Evolutionary conservation across 2,797 vertebrate genomes (phyloP), one percentile per base, ranked within the genome.

Genomic region (Columba guinea): DNA sequence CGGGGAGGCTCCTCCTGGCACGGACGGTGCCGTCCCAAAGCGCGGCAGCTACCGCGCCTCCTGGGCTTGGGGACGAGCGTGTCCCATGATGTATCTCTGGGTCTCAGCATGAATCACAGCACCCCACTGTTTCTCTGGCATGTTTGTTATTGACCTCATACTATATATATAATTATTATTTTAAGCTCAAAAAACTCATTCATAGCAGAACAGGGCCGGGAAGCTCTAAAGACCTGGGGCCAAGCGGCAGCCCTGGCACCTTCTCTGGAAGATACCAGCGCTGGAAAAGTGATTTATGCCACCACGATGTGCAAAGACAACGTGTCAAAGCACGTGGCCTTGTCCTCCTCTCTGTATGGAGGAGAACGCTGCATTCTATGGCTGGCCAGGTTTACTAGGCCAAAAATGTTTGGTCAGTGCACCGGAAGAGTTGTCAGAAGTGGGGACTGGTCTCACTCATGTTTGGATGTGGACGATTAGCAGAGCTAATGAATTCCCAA

Each of bases 301-400:
- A 59, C 75, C 51, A 6, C 0, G 2, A 19, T 12, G 34, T 11
- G 18, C 60, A 7, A 41, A 55, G 53, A 24, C 27, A 3, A 0
- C 30, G 18, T 30, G 32, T 4, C 59, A 56, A 39, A 60, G 32
- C 8, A 37, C 34, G 22, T 32, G 35, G 26, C 18, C n/a, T 52
- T 48, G 30, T 41, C 59, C 20, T 80, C 17, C 13, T 67, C 46
- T 46, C 27, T 30, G 10, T 7, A 3, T 2, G 22, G 28, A 28
- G 35, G 14, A 56, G 20, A 60, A 41, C 0, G 3, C 34, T n/a
- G 30, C 7, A 3, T 63, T 63, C 55, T 52, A 23, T 44, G 56
- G 15, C 49, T 81, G 60, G 9, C 12, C 12, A 18, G 27, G 62
- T 60, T 44, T 7, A 8, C 21, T 30, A 73, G 30, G 35, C 26